Conservation (phyloP, 2,797 vertebrate genomes). For the Pantherophis vulpinus region DNA sequence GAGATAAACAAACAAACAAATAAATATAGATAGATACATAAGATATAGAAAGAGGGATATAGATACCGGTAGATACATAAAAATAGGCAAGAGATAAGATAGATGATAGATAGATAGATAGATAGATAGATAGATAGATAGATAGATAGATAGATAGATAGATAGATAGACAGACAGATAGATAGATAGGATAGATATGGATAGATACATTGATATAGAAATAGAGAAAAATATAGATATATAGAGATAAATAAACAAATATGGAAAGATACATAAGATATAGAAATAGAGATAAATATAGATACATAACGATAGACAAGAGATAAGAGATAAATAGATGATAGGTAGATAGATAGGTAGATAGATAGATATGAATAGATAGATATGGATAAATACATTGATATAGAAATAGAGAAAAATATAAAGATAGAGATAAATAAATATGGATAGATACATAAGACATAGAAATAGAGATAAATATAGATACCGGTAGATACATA, state of each 20-base stretch:
- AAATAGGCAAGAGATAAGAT: not conserved
- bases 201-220: too few species aligned
- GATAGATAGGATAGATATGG: too few species aligned
- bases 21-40: not conserved
- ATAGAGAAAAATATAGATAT: too few species aligned
- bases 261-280: not conserved
- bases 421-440: not conserved
- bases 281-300: not conserved
- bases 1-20: not conserved
- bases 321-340: not conserved
- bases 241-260: too few species aligned
- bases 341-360: not conserved
- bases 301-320: too few species aligned
- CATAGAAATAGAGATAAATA: not conserved
- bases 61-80: not conserved
- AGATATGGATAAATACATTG: not conserved
- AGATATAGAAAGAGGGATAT: not conserved
- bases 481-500: too few species aligned
- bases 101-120: not conserved
- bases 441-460: not conserved
- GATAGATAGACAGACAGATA: not conserved
- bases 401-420: not conserved
- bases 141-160: not conserved
- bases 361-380: not conserved
- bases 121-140: not conserved